Percentiles rank a stretch among this genome's conserved stretches.
Conservation (phyloP, 2,888 invertebrate genomes). For the Lissonota sp. region DNA sequence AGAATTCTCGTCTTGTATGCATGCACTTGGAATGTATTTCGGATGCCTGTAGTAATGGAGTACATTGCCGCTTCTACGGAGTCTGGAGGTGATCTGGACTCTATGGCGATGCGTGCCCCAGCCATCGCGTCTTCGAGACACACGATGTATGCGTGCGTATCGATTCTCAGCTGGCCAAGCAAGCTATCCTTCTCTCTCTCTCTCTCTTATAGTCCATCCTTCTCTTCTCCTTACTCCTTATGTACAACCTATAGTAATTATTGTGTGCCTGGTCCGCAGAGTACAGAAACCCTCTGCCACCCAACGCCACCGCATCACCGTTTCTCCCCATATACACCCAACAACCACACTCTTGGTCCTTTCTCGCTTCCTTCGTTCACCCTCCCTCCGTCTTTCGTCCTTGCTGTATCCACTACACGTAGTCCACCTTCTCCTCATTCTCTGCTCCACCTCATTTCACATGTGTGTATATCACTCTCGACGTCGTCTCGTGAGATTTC, state of each 20-base stretch:
- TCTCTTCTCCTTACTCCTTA: conserved; percentile 62
- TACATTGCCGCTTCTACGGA: conserved; percentile 11
- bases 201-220: conserved; percentile 1
- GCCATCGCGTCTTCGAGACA: conserved; percentile 43
- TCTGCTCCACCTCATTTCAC: conserved; percentile 72
- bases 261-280: conserved; percentile 67
- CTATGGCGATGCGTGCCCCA: conserved; percentile 49
- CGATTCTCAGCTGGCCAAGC: conserved; percentile 82
- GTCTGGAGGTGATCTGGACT: conserved; percentile 37
- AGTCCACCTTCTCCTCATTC: conserved; percentile 47
- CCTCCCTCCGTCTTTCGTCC: conserved; percentile 47
- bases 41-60: too few species aligned
- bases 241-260: conserved; percentile 69
- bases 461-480: conserved; percentile 77
- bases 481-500: conserved; percentile 79
- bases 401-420: conserved; percentile 18
- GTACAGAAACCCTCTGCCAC: conserved; percentile 60
- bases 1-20: too few species aligned
- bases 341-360: conserved; percentile 59
- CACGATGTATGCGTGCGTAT: conserved; percentile 79
- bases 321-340: conserved; percentile 54
- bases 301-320: conserved; percentile 57
- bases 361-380: conserved; percentile 36
- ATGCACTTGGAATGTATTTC: too few species aligned
- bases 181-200: conserved; percentile 67